Base-by-base conservation (phyloP, 2,113 vertebrate genomes). In the Acanthochromis polyacanthus region DNA sequence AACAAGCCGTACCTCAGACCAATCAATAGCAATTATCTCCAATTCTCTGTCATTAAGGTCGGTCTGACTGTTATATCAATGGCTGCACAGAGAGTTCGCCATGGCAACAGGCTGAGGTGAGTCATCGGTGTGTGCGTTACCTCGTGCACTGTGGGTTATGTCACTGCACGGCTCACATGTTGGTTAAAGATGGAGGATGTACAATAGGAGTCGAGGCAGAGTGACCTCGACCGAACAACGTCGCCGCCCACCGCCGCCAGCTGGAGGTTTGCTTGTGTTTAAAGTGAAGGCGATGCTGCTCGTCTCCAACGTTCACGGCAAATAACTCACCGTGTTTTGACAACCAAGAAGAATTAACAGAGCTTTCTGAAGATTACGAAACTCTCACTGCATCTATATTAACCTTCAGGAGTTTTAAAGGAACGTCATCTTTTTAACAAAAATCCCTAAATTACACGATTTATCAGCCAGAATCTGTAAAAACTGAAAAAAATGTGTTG, bases 21-120 rank as follows among this genome's bases (percentile, higher is more conserved):
- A 77, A 79, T 79, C 77, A 80, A 75, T 83, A 58, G 23, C 75
- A 72, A 83, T 92, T 91, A 89, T 68, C 75, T 85, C 68, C 84
- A 78, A 74, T 84, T 55, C 76, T 45, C 46, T 23, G 17, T 80
- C 82, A 80, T 85, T 82, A 86, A 81, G 70, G 62, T 66, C 57
- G 15, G 23, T 19, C 74, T 60, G 73, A 85, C 73, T 53, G 80
- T 86, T 65, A 58, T 79, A 89, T 58, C 55, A 58, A 57, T 64
- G 57, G 67, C 79, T 72, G 72, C 60, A 57, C 11, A 15, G 16
- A 59, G 74, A 28, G 32, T 23, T 66, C 82, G 28, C 76, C 76
- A 81, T 71, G 20, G 84, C 69, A 88, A 88, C 83, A 38, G 57
- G 60, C 69, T 46, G 75, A 46, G 28, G 68, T 83, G 82, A 93